Evolutionary conservation across 1,140 invertebrate species (phyloP).

Genomic region (Listronotus oregonensis): DNA sequence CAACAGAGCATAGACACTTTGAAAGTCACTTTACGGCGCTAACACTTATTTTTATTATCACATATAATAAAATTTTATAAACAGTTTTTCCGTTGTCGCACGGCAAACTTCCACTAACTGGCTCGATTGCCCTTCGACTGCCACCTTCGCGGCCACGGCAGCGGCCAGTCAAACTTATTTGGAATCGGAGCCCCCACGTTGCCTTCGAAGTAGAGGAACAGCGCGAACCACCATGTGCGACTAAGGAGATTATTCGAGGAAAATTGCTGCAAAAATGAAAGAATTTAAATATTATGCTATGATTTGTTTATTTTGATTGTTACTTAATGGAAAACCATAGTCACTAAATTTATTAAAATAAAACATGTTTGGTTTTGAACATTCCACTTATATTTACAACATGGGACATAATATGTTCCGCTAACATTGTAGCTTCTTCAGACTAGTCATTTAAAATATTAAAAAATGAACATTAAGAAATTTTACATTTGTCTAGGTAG

Average conservation of each 20-base stretch:
- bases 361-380: too few species aligned
- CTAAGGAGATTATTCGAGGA: conserved; percentile 53
- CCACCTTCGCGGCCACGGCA: conserved; percentile 77
- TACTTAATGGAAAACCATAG: neutral
- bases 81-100: conserved; percentile 6
- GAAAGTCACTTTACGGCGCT: conserved; percentile 32
- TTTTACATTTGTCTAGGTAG: too few species aligned
- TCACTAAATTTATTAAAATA: too few species aligned
- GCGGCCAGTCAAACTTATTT: conserved; percentile 82
- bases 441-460: neutral
- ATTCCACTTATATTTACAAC: too few species aligned
- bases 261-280: conserved; percentile 53
- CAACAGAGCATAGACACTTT: neutral
- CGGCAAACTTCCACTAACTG: conserved; percentile 48
- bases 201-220: conserved; percentile 84
- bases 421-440: too few species aligned
- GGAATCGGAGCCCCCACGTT: conserved; percentile 81
- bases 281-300: conserved; percentile 7
- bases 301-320: neutral
- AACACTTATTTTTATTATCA: conserved; percentile 36
- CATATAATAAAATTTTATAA: conserved; percentile 27
- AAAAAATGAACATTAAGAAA: too few species aligned
- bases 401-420: too few species aligned
- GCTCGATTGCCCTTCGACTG: conserved; percentile 60
- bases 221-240: conserved; percentile 82